Conservation (phyloP, 2,888 invertebrate genomes). For the Drosophila paracracens region DNA sequence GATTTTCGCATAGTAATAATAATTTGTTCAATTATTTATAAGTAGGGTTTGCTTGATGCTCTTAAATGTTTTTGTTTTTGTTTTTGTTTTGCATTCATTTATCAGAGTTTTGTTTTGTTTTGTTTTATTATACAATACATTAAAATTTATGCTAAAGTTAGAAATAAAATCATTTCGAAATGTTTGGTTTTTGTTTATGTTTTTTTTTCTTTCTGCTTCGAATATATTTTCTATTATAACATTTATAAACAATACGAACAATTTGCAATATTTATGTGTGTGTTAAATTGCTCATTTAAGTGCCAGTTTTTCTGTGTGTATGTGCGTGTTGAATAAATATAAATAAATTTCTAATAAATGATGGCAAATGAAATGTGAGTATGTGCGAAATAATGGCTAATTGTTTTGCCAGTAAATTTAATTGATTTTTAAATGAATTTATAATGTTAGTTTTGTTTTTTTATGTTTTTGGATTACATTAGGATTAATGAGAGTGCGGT, state of each 20-base stretch:
- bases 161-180: constrained; percentile 72
- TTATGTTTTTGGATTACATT: background rate
- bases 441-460: background rate
- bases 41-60: constrained; percentile 40
- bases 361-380: constrained; percentile 57
- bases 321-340: constrained; percentile 43
- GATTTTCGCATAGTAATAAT: constrained; percentile 76
- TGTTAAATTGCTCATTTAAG: constrained; percentile 34
- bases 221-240: constrained; percentile 40
- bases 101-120: constrained; percentile 39
- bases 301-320: constrained; percentile 13
- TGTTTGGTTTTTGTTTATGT: constrained; percentile 43
- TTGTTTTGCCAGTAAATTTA: constrained; percentile 34
- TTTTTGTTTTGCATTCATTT: constrained; percentile 23
- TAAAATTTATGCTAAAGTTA: constrained; percentile 74
- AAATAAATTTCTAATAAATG: constrained; percentile 52
- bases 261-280: constrained; percentile 58
- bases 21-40: constrained; percentile 64
- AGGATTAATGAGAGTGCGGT: background rate
- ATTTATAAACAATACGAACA: constrained; percentile 59
- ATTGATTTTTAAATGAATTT: constrained; percentile 30
- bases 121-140: constrained; percentile 45
- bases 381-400: constrained; percentile 46
- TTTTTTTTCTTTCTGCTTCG: constrained; percentile 9
- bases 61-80: constrained; percentile 34